Evolutionary conservation across 2,888 invertebrate species (phyloP), one percentile per base, ranked within the genome.

Genomic region (Leptopilina syphax): DNA sequence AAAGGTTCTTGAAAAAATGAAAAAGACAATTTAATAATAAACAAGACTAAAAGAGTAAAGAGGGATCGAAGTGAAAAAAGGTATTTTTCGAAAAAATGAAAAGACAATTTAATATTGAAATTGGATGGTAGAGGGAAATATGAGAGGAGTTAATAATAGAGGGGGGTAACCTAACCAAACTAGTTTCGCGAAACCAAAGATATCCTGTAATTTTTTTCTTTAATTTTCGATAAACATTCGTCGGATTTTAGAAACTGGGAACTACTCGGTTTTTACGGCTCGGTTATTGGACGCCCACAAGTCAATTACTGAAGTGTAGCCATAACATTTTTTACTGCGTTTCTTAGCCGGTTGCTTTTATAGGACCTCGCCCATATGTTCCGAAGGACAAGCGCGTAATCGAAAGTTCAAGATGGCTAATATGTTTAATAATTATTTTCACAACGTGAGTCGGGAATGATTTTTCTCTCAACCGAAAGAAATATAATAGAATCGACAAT

Each of bases 391-490:
- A 73, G 73, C 73, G 73, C 54, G 57, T 73, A 73, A 73, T 73
- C 73, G 73, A 73, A 73, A 73, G 73, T 73, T 73, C 73, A 50
- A 73, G 73, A 73, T 73, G 73, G 73, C 73, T 73, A 73, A 73
- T 73, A 57, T 73, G 24, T 57, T 73, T 57, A 73, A 73, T 73
- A 73, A 73, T 73, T 57, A 73, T 73, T 73, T 50, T 73, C 13
- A 68, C 57, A 27, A 54, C 24, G 57, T 57, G 24, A 50, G 3
- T 50, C 9, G 50, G 9, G 27, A 1, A 12, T 8, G 13, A 27
- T 27, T 73, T 57, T 54, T 57, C 57, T 34, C 47, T 34, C 34
- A 34, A 34, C 3, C 34, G 4, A 34, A 34, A 34, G 34, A 27
- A 27, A 27, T 27, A 18, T 18, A 18, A 18, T 18, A 18, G 18